phyloP scores from a whole-genome alignment of 2,113 vertebrate species.

The Heterotilapia buettikoferi region DNA sequence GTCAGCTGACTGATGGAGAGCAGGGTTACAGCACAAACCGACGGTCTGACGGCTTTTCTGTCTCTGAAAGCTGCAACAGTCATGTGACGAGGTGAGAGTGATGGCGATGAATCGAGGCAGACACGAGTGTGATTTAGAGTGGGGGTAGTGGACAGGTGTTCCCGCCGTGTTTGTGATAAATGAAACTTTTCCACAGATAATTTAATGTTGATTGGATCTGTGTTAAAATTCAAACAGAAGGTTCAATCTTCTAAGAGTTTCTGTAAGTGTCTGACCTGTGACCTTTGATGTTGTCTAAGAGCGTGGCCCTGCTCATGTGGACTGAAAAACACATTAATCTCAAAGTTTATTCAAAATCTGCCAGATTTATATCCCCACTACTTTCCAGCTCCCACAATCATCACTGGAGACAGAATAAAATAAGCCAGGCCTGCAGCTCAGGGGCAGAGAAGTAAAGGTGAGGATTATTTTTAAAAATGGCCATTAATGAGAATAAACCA shows the following conservation, averaged over 20 bases:
- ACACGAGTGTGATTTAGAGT: rapidly evolving
- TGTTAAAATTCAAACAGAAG: neutral
- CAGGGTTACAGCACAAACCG: neutral
- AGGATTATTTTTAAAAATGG: neutral
- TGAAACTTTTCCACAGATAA: neutral
- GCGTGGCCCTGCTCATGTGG: neutral
- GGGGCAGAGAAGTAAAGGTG: rapidly evolving
- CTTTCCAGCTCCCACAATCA: rapidly evolving
- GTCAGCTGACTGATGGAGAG: neutral
- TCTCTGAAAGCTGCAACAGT: neutral
- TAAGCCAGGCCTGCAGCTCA: neutral
- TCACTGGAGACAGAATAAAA: rapidly evolving
- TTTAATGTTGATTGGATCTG: neutral
- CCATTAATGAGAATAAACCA: neutral
- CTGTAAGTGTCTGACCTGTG: neutral
- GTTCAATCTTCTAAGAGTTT: neutral
- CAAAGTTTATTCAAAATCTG: neutral
- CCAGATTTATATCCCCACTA: rapidly evolving
- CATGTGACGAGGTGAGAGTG: neutral
- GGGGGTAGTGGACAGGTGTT: neutral
- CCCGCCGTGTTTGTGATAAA: neutral
- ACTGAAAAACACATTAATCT: neutral
- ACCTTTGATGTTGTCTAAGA: neutral
- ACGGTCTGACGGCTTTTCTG: rapidly evolving
- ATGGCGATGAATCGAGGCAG: neutral